A percentile compares a stretch with the other conserved stretches of the same genome.
Conservation (phyloP, 2,113 vertebrate genomes). For the Labeo catla region DNA sequence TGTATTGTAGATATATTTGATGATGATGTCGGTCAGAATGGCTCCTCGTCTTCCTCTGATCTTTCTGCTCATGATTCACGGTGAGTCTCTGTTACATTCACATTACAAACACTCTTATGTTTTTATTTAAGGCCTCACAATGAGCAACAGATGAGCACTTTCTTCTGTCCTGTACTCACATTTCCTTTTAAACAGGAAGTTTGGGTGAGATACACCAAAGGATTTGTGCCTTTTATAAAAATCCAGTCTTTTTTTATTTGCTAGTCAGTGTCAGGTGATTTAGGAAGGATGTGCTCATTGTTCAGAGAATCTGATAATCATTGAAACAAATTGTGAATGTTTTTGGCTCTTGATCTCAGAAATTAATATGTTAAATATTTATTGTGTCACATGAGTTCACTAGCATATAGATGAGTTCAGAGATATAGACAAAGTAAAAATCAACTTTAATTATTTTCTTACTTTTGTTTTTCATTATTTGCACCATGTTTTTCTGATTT, state of each 20-base stretch:
- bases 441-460: not conserved
- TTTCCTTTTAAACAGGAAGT: too few relatives aligned
- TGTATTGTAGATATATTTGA: not conserved
- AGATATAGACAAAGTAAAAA: too few relatives aligned
- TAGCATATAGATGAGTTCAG: too few relatives aligned
- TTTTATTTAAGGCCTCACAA: too few relatives aligned
- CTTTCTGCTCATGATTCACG: constrained; percentile 10
- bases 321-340: not conserved
- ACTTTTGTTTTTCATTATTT: not conserved
- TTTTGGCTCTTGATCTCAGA: not conserved
- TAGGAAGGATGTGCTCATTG: not conserved
- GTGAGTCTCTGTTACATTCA: not conserved
- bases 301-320: not conserved
- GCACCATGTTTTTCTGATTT: not conserved
- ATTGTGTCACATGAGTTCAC: too few relatives aligned
- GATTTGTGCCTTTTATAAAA: not conserved
- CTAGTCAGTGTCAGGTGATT: not conserved
- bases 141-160: too few relatives aligned
- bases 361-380: not conserved
- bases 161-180: too few relatives aligned
- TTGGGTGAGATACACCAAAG: not conserved
- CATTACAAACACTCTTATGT: not conserved
- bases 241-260: not conserved
- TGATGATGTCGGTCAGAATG: not conserved
- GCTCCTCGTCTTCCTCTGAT: not conserved